These are phyloP conservation scores for Drosophila busckii DNA, from an alignment of 1,140 invertebrate species.

Conservation along the genomic window DNA sequence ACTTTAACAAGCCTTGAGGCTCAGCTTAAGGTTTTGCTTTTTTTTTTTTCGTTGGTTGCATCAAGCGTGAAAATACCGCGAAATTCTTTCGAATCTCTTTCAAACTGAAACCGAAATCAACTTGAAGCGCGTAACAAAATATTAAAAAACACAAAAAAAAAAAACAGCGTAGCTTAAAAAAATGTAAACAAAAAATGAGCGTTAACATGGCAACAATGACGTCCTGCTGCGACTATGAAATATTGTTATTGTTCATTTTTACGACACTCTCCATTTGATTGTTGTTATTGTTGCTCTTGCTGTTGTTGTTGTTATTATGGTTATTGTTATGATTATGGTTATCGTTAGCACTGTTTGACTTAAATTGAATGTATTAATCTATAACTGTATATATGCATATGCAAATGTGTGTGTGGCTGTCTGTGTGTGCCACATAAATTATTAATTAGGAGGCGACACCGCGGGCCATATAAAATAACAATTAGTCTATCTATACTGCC, in stretches of 20 bases:
- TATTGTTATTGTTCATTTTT: slow-evolving; percentile 77
- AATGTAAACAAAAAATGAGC: slow-evolving; percentile 74
- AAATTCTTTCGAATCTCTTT: slow-evolving; percentile 39
- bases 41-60: slow-evolving; percentile 12
- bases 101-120: slow-evolving; percentile 1
- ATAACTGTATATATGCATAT: background rate
- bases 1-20: too few relatives aligned
- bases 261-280: slow-evolving; percentile 59
- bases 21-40: background rate
- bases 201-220: slow-evolving; percentile 79
- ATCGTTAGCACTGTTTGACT: slow-evolving; percentile 1
- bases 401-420: background rate
- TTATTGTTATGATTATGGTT: slow-evolving; percentile 19
- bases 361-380: background rate
- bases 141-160: slow-evolving; percentile 19
- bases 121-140: too few relatives aligned
- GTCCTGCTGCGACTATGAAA: slow-evolving; percentile 75
- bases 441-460: slow-evolving; percentile 36
- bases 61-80: slow-evolving; percentile 78
- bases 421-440: slow-evolving; percentile 20
- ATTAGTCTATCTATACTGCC: too few relatives aligned
- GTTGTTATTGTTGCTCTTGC: slow-evolving; percentile 5
- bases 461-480: too few relatives aligned
- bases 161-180: slow-evolving; percentile 30
- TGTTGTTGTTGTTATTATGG: slow-evolving; percentile 14